Evolutionary conservation across 1,140 invertebrate species (phyloP), one percentile per base, ranked within the genome.

Genomic region (Lethrus apterus): DNA sequence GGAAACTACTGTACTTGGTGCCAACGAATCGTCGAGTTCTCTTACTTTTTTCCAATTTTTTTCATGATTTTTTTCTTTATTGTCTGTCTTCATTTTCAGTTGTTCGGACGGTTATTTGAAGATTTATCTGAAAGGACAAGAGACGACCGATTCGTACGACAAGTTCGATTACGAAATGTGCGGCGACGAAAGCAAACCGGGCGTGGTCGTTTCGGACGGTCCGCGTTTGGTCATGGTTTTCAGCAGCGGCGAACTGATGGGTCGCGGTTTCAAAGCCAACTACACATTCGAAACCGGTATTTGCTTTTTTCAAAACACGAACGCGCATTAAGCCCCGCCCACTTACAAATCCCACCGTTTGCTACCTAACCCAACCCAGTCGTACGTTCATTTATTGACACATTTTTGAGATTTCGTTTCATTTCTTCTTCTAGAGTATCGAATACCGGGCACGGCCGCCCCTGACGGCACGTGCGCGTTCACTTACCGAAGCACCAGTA

Each of bases 211-310:
- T 40, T 93, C 89, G 23, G 87, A 93, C 63, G 91, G 91, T 0
- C 91, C 93, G n/a, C 75, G 92, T 17, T 78, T 97, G 41, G 86
- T 93, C 20, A 84, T 96, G 77, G 85, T 94, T 1, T 94, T 97
- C 66, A 91, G 85, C 59, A 90, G 87, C 38, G 90, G 90, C 1
- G 86, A 93, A 59, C 74, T 83, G 20, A 84, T 89, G 64, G 92
- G 92, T 2, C 72, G 81, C 23, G 90, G 91, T 31, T 98, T 97
- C 67, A 93, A 94, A 70, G 91, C 89, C 43, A 80, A 78, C 62
- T 93, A 92, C 66, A 81, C 76, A 9, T 95, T 94, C 70, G 86
- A 92, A 76, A 89, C 84, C 67, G 84, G 84, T 86, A 68, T 51
- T 53, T 33, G 2, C 35, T 10, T 2, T 2, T 11, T 13, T 21